Percentiles rank a stretch among this genome's conserved stretches.
These are phyloP conservation scores for Fratercula arctica DNA, from an alignment of 2,797 vertebrate genomes.

Conservation along the genomic window DNA sequence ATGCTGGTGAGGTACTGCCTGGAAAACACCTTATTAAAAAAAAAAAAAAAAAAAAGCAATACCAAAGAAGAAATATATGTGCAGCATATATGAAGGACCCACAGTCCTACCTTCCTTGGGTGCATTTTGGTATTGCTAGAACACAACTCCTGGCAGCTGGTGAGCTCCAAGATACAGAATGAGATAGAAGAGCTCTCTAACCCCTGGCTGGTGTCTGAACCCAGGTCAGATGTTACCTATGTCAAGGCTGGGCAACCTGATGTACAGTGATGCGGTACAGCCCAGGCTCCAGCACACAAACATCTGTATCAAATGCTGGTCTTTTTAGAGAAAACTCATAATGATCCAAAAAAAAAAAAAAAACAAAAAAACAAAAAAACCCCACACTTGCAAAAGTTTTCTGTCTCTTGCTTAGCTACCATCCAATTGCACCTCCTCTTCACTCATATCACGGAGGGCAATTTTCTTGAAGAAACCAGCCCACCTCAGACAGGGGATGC, in stretches of 20 bases:
- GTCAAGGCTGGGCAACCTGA: background rate
- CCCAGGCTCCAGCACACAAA: background rate
- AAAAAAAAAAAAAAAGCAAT: background rate
- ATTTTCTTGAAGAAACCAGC: background rate
- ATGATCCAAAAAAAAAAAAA: background rate
- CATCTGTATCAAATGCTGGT: rapidly evolving
- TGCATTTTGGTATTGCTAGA: background rate
- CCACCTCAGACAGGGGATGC: background rate
- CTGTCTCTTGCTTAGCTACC: background rate
- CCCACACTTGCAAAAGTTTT: background rate
- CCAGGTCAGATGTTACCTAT: background rate
- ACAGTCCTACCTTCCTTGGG: background rate
- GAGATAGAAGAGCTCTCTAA: background rate
- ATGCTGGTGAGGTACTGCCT: background rate
- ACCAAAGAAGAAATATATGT: background rate
- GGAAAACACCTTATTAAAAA: background rate
- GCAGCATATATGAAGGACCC: background rate
- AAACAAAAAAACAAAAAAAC: no score
- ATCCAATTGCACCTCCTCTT: background rate
- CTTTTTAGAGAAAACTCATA: background rate
- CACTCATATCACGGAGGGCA: background rate
- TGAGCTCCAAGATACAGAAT: background rate
- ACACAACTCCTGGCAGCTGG: background rate
- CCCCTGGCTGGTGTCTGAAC: background rate
- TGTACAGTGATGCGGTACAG: rapidly evolving